Conservation (phyloP, 2,797 vertebrate species). For the Paedocypris micromegethes region DNA sequence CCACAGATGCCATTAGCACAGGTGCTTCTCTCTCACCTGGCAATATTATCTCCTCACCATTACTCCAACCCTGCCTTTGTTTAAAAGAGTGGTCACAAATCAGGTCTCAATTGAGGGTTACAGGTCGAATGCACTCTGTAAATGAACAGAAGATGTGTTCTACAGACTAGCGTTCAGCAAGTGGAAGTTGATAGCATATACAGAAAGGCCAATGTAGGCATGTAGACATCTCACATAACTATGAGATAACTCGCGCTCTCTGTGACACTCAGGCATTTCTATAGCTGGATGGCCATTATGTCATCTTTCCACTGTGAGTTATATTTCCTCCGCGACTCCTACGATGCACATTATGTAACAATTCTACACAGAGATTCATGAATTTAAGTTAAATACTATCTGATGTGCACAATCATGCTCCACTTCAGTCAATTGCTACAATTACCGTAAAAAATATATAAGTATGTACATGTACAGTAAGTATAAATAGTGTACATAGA, state of each 20-base stretch:
- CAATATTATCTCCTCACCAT: constrained; percentile 2
- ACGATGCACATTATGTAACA: neutral
- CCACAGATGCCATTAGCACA: constrained; percentile 48
- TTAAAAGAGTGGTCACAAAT: too few species aligned
- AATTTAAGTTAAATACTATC: too few species aligned
- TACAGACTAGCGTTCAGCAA: neutral
- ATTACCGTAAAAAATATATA: too few species aligned
- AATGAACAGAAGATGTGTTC: too few species aligned
- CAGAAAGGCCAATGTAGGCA: constrained; percentile 20
- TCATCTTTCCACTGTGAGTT: constrained; percentile 21
- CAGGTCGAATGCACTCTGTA: too few species aligned
- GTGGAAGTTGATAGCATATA: constrained; percentile 18
- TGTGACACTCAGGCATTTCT: constrained; percentile 1
- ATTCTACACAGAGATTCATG: too few species aligned
- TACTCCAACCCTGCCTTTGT: too few species aligned
- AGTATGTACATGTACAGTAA: too few species aligned
- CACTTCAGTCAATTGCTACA: too few species aligned
- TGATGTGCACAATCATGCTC: too few species aligned
- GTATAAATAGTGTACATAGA: too few species aligned
- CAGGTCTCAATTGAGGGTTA: too few species aligned
- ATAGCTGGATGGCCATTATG: constrained; percentile 33
- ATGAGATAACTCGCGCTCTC: constrained; percentile 10
- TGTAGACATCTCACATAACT: neutral
- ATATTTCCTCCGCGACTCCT: constrained; percentile 5
- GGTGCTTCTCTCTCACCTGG: constrained; percentile 20